phyloP scores from a whole-genome alignment of 2,113 vertebrate species.

The Oreochromis aureus region DNA sequence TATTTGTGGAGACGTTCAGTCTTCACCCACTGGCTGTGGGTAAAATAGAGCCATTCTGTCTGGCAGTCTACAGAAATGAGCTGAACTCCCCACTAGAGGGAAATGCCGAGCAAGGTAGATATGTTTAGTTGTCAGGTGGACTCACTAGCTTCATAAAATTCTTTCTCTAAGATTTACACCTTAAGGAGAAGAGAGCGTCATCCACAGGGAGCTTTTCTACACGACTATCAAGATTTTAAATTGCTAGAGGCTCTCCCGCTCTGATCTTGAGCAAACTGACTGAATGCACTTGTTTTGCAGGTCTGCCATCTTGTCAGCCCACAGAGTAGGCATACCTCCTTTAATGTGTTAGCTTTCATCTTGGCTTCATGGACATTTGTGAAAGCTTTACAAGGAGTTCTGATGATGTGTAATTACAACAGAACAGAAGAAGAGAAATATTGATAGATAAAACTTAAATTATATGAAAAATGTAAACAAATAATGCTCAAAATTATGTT shows the following conservation, averaged over 20 bases:
- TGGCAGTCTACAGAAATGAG: not conserved
- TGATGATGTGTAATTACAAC: conserved; percentile 82
- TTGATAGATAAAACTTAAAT: not conserved
- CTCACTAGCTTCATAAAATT: not conserved
- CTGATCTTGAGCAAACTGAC: not conserved
- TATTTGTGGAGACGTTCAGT: not conserved
- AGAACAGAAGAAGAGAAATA: conserved; percentile 61
- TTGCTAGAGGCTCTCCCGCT: not conserved
- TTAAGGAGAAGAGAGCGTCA: not conserved
- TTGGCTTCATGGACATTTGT: conserved; percentile 86
- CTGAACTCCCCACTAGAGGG: conserved; percentile 22
- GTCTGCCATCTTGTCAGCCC: not conserved
- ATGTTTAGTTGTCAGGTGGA: not conserved
- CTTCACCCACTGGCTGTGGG: not conserved
- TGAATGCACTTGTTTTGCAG: not conserved
- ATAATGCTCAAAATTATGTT: not conserved
- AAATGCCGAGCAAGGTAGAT: not conserved
- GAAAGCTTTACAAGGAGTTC: conserved; percentile 81
- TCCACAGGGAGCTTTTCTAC: not conserved
- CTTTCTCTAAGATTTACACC: not conserved
- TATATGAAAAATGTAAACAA: not conserved
- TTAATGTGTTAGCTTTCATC: conserved; percentile 66
- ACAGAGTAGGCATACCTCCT: conserved; percentile 30
- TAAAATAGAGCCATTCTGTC: not conserved
- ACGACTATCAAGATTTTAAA: not conserved